Evolutionary conservation across 2,888 invertebrate species (phyloP), one percentile per base, ranked within the genome.

Genomic region (Acrobasis suavella): DNA sequence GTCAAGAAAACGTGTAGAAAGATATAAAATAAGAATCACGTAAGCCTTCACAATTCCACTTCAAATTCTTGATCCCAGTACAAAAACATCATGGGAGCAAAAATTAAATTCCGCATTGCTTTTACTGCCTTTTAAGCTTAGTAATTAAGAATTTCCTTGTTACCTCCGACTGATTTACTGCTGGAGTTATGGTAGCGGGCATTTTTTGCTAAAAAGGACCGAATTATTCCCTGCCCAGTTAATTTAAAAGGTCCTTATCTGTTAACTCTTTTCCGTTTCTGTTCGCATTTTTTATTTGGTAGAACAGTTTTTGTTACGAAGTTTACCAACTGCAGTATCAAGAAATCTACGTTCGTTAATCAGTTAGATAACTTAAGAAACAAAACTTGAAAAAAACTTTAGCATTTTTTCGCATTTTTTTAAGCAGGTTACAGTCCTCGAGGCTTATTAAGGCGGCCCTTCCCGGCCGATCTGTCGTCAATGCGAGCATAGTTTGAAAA

Each of bases 111-210:
- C 73, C 69, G 62, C 72, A 68, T 72, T 70, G 71, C 69, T 67
- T 63, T 72, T 73, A 83, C 78, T 76, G 74, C 76, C 72, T 78
- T 78, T 83, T 77, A 80, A 82, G 79, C 74, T 72, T 58, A 68
- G 81, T 82, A 86, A 87, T 87, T 87, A 88, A 85, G 84, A 83
- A 86, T 85, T 83, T 83, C 80, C 78, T 78, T 78, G 76, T 80
- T 81, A 83, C 81, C 79, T 77, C 75, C 75, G 49, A 72, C 78
- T 85, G 86, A 86, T 86, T 87, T 85, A 86, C 82, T 75, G 72
- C 81, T 71, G 78, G 77, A 86, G 78, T 86, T 86, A 86, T 80
- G 55, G 78, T 76, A 66, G 72, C 65, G 65, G 69, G 71, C 74
- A 75, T 77, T 75, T 75, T 67, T 74, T 68, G 65, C 67, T 60